Conservation (phyloP, 2,797 vertebrate species). For the Myotis pilosus region DNA sequence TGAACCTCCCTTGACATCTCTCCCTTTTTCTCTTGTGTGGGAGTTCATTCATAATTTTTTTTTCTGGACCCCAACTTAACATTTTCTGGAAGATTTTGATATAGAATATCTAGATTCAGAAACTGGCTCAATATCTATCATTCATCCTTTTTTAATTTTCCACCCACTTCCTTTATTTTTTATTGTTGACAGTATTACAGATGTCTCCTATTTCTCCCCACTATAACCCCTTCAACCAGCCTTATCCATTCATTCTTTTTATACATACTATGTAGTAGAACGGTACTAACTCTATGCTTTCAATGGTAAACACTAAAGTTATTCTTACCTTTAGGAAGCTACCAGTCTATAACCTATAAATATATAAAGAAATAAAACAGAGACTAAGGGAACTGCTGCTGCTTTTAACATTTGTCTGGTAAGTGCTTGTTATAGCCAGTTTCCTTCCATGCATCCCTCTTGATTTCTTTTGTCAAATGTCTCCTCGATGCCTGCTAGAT, state of each 20-base stretch:
- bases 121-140: background rate
- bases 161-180: too few species aligned
- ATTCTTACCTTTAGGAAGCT: background rate
- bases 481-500: background rate
- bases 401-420: background rate
- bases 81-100: background rate
- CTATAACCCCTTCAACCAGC: too few species aligned
- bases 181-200: too few species aligned
- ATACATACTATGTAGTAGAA: background rate
- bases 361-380: background rate
- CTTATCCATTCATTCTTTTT: background rate
- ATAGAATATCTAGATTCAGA: slow-evolving; percentile 11
- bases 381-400: background rate
- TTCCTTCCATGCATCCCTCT: background rate
- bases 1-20: background rate
- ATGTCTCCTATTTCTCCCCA: too few species aligned
- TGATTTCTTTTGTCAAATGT: background rate
- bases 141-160: background rate
- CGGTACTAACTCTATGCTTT: background rate
- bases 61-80: background rate
- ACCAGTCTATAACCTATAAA: background rate
- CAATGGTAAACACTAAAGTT: background rate
- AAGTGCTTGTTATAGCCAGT: background rate
- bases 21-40: background rate
- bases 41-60: background rate